These are phyloP conservation scores for Lutraria rhynchaena DNA, from an alignment of 1,140 invertebrate species.

Conservation along the genomic window DNA sequence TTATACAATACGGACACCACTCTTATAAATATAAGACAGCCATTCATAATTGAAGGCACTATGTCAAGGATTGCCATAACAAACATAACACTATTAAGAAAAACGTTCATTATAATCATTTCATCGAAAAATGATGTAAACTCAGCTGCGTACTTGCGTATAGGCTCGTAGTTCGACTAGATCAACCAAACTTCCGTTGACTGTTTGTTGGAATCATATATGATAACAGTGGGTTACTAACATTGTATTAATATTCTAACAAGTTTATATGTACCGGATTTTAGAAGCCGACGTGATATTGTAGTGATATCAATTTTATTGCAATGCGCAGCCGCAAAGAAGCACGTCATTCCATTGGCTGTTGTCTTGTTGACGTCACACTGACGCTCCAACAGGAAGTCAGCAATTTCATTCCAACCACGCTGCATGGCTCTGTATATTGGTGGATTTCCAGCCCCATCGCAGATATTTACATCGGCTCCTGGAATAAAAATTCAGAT, in stretches of 20 bases:
- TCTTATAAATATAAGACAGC: too few relatives aligned
- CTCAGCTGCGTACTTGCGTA: too few relatives aligned
- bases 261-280: slow-evolving; percentile 28
- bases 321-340: slow-evolving; percentile 48
- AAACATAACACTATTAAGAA: too few relatives aligned
- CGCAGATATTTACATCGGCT: slow-evolving; percentile 33
- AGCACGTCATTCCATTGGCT: slow-evolving; percentile 49
- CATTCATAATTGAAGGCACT: too few relatives aligned
- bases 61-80: too few relatives aligned
- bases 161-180: background rate
- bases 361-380: slow-evolving; percentile 53
- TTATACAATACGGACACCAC: too few relatives aligned
- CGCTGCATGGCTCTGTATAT: slow-evolving; percentile 28
- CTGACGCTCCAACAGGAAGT: slow-evolving; percentile 35
- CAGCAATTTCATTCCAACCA: slow-evolving; percentile 38
- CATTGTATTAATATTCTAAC: background rate
- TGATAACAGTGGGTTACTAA: background rate
- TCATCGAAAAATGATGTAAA: background rate
- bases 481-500: slow-evolving; percentile 20
- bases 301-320: slow-evolving; percentile 20
- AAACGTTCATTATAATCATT: background rate
- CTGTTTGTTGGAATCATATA: background rate
- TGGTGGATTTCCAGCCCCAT: slow-evolving; percentile 13
- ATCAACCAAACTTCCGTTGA: background rate
- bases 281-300: slow-evolving; percentile 23